Percentiles rank a stretch among this genome's conserved stretches.
These are phyloP conservation scores for Halictus ligatus DNA, from an alignment of 2,888 invertebrate species.

Conservation along the genomic window DNA sequence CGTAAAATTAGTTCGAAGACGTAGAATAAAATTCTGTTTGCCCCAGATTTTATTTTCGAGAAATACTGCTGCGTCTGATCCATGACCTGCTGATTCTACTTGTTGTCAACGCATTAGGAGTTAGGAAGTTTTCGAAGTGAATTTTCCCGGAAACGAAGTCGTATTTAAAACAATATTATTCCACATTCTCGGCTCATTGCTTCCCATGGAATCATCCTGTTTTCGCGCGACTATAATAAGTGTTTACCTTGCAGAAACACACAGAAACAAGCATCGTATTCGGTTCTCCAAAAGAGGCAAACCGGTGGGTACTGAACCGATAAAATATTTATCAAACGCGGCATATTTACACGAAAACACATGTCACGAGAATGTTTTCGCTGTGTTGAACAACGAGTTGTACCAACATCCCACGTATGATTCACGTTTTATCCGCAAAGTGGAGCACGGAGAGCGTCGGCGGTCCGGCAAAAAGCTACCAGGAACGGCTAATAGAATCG, in stretches of 20 bases:
- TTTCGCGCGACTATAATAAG: not conserved
- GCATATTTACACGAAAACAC: not conserved
- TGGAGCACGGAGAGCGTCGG: not conserved
- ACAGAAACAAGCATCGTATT: not conserved
- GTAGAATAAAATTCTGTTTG: not conserved
- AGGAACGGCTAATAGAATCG: slow-evolving; percentile 49
- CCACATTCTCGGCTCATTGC: not conserved
- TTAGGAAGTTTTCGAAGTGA: not conserved
- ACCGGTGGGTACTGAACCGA: not conserved
- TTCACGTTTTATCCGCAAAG: not conserved
- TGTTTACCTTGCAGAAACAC: not conserved
- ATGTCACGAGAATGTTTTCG: not conserved
- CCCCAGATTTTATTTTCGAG: not conserved
- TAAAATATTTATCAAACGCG: not conserved
- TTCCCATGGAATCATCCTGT: not conserved
- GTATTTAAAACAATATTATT: not conserved
- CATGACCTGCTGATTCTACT: not conserved
- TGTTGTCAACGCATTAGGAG: not conserved
- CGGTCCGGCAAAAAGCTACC: not conserved
- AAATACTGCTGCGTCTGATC: not conserved
- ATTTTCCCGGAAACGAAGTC: not conserved
- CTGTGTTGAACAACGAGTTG: not conserved
- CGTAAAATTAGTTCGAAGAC: not conserved
- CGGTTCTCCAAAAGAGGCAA: not conserved
- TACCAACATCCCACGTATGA: not conserved